Base-by-base conservation (phyloP, 2,797 vertebrate species). In the Gambusia yucatana region DNA sequence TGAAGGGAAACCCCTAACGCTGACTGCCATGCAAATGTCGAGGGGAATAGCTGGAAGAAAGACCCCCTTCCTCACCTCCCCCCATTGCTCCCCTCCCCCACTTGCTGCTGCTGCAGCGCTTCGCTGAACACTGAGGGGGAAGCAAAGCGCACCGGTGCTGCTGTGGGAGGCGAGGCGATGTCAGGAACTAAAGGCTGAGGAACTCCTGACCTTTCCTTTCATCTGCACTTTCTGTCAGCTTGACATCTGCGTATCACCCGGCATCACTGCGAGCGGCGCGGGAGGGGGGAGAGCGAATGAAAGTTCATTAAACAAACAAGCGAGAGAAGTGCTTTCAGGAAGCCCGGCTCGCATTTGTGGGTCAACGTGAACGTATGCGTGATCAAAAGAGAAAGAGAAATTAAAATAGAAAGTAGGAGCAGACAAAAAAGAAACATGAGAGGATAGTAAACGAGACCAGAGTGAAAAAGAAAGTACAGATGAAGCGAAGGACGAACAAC, bases 151-250 rank as follows among this genome's bases (percentile, higher is more conserved):
- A 65, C 9, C 1, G 22, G 13, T 41, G n/a, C 48, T 72, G 72
- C 82, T 77, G 90, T 88, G 89, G 89, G 89, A 86, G 87, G 84
- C 77, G 74, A 79, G 30, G 61, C 82, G 72, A 55, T 92, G 91
- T 92, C 89, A 91, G 91, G 84, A 91, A 94, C 87, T 48, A 67
- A 63, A 81, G 77, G 80, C 84, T 86, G 82, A 93, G 89, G 86
- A 92, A 93, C 87, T 91, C 91, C 91, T 94, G 92, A 91, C 91
- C 93, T 94, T 94, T 93, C 75, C 78, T 79, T 77, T 86, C 72
- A 67, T 80, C 79, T 81, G 79, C 69, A 47, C 77, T 85, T 82
- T 78, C 78, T 85, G 80, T 84, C 88, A 88, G 28, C 80, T 76
- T 76, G 63, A 77, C 82, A 57, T 78, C 78, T 82, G 79, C 74